phyloP scores from a whole-genome alignment of 1,140 invertebrate genomes.

The silkworm (Bombyx mori) region ASM3026992v2 NC_085107.1:8624501-8625000 shows the following conservation, averaged over 20 bases:
- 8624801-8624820: background rate
- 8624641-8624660: no score
- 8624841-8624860: conserved; percentile 26
- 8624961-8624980: background rate
- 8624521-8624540: no score
- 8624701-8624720: conserved; percentile 13
- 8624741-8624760: no score
- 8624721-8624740: background rate
- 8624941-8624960: conserved; percentile 10
- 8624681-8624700: no score
- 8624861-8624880: conserved; percentile 43
- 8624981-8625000: background rate
- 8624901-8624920: conserved; percentile 60
- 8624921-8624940: conserved; percentile 67
- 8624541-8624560: no score
- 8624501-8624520: no score
- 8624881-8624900: conserved; percentile 56
- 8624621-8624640: no score
- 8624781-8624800: conserved; percentile 53
- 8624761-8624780: conserved; percentile 62
- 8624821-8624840: background rate
- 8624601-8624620: no score
- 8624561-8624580: no score
- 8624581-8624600: no score
- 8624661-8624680: no score